Percentiles rank a stretch among this genome's conserved stretches.
phyloP scores from a whole-genome alignment of 2,888 invertebrate species.

The Xylota segnis region DNA sequence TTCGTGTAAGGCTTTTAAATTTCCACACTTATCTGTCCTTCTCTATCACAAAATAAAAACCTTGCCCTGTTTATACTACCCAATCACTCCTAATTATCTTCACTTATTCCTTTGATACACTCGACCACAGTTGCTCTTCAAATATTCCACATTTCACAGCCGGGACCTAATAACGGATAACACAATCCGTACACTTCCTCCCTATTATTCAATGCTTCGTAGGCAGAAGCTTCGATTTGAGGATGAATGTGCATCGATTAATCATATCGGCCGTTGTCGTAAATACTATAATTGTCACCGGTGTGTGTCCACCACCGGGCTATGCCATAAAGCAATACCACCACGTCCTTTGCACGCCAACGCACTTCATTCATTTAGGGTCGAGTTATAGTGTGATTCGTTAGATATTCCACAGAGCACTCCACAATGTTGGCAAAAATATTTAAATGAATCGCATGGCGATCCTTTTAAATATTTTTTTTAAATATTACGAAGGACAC shows the following conservation, averaged over 20 bases:
- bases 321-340: neutral
- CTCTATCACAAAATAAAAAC: too few species aligned
- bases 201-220: slow-evolving; percentile 2
- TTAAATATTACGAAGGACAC: slow-evolving; percentile 33
- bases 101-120: neutral
- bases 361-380: slow-evolving; percentile 13
- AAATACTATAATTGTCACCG: slow-evolving; percentile 56
- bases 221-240: slow-evolving; percentile 25
- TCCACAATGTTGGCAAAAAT: slow-evolving; percentile 14
- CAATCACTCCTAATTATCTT: neutral
- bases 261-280: slow-evolving; percentile 39
- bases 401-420: slow-evolving; percentile 45
- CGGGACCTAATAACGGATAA: neutral
- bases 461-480: slow-evolving; percentile 50
- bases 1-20: neutral
- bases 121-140: neutral
- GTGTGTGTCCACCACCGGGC: slow-evolving; percentile 11
- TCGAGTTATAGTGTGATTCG: slow-evolving; percentile 15
- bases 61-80: neutral
- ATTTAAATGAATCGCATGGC: slow-evolving; percentile 25
- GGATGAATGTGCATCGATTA: slow-evolving; percentile 43
- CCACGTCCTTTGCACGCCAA: neutral
- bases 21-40: neutral
- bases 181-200: neutral
- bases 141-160: neutral